These are phyloP conservation scores for Lamellibrachia satsuma DNA, from an alignment of 2,888 invertebrate species.

Conservation along the genomic window DNA sequence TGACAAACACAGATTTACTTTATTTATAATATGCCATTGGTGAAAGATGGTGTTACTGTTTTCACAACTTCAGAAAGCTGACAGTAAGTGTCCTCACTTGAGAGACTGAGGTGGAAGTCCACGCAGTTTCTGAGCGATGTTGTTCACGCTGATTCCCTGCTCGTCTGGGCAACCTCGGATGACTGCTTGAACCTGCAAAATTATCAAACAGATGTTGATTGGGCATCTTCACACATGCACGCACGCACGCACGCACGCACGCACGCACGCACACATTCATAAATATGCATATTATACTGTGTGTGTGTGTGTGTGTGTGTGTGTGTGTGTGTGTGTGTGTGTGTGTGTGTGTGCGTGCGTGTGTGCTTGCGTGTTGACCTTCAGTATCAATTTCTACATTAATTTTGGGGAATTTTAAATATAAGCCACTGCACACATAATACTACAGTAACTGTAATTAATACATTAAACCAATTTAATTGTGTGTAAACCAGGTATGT, in stretches of 20 bases:
- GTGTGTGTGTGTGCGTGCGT: too few species aligned
- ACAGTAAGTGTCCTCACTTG: conserved; percentile 27
- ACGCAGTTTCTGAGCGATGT: conserved; percentile 32
- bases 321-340: too few species aligned
- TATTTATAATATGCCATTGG: background rate
- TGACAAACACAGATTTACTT: background rate
- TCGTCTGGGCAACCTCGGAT: conserved; percentile 36
- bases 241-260: too few species aligned
- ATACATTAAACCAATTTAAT: too few species aligned
- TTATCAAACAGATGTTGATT: background rate
- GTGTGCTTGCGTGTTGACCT: background rate
- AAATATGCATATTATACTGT: too few species aligned
- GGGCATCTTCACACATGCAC: background rate
- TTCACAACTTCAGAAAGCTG: background rate
- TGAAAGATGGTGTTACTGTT: background rate
- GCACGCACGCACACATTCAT: too few species aligned
- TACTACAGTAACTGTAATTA: background rate
- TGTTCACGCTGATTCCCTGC: conserved; percentile 35
- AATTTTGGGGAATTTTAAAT: background rate
- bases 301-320: too few species aligned
- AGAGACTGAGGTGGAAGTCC: conserved; percentile 37
- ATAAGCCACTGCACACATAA: background rate
- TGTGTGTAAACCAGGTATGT: too few species aligned
- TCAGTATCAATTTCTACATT: background rate
- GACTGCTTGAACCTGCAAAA: conserved; percentile 31